Percentiles rank a stretch among this genome's conserved stretches.
Evolutionary conservation across 2,888 invertebrate species (phyloP).

Genomic region (Apamea monoglypha): DNA sequence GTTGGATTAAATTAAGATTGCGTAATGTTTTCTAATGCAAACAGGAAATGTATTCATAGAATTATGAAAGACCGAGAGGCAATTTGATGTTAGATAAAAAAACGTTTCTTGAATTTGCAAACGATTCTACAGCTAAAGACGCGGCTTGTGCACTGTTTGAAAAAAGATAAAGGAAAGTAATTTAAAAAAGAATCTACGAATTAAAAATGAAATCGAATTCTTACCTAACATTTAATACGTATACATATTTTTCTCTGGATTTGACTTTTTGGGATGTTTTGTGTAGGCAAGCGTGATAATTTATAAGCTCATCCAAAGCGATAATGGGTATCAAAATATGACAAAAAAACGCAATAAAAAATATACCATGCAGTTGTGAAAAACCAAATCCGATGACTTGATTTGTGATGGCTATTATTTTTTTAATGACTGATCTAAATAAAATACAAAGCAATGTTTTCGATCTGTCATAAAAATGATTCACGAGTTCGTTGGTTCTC

Average conservation of each 20-base stretch:
- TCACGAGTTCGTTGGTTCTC: constrained; percentile 34
- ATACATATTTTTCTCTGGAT: too few relatives aligned
- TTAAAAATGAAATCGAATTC: background rate
- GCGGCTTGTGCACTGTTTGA: background rate
- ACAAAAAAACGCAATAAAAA: background rate
- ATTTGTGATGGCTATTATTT: constrained; percentile 41
- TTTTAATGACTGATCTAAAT: constrained; percentile 36
- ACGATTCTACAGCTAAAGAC: background rate
- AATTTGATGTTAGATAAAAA: constrained; percentile 46
- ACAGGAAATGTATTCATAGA: constrained; percentile 60
- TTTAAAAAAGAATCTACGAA: background rate
- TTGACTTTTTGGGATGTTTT: background rate
- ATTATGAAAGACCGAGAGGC: constrained; percentile 34
- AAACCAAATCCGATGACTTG: constrained; percentile 29
- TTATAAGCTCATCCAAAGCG: background rate
- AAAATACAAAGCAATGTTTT: constrained; percentile 20
- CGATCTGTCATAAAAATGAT: constrained; percentile 32
- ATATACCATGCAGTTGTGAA: constrained; percentile 17
- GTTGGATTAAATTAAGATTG: constrained; percentile 55
- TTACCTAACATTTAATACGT: background rate
- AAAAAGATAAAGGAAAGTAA: background rate
- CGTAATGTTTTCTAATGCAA: constrained; percentile 59
- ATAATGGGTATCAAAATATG: background rate
- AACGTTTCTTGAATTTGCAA: constrained; percentile 36
- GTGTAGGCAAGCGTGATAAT: background rate